phyloP scores from a whole-genome alignment of 2,797 vertebrate genomes.

The Myiothlypis chrysogaster region DNA sequence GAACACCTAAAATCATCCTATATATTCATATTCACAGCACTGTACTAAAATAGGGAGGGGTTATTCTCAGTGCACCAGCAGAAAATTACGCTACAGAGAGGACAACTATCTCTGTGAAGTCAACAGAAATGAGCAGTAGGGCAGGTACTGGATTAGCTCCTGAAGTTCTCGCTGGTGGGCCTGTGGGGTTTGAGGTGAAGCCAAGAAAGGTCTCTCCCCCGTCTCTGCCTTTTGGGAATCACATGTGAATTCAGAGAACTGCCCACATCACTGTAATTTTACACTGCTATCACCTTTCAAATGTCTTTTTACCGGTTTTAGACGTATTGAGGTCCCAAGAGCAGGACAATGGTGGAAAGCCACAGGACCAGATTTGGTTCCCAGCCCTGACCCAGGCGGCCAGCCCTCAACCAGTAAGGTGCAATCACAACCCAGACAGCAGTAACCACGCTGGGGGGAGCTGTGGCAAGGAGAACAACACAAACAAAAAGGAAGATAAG shows the following conservation, averaged over 20 bases:
- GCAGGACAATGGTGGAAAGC: neutral
- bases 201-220: neutral
- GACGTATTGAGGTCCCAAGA: neutral
- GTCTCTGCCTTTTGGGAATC: neutral
- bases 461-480: neutral
- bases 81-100: neutral
- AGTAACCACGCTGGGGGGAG: neutral
- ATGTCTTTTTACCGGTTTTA: neutral
- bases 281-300: neutral
- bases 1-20: neutral
- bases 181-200: neutral
- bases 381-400: neutral
- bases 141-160: neutral
- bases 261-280: neutral
- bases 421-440: neutral
- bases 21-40: neutral
- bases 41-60: neutral
- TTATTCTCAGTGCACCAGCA: neutral
- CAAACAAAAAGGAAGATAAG: neutral
- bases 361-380: neutral
- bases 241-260: neutral
- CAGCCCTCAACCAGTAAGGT: neutral
- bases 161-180: neutral
- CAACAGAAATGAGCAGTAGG: neutral
- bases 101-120: neutral